Conservation (phyloP, 2,888 invertebrate species). For the Philaethria dido region DNA sequence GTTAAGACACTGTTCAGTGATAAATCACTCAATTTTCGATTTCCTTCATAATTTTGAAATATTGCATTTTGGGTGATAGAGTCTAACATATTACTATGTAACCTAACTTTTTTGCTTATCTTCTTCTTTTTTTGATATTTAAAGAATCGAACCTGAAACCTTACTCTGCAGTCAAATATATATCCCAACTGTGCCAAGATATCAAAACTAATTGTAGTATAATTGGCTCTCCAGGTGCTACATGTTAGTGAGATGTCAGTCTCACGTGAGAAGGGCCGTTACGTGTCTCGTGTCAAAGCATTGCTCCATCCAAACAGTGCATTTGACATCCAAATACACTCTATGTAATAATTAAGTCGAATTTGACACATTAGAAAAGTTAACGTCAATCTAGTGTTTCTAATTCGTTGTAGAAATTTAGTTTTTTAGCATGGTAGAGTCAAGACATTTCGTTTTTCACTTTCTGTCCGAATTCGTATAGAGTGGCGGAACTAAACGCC, state of each 20-base stretch:
- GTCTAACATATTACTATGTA: too few species aligned
- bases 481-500: too few species aligned
- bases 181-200: too few species aligned
- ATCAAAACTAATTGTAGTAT: neutral
- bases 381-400: neutral
- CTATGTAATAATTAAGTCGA: neutral
- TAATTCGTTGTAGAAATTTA: neutral
- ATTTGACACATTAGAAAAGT: neutral
- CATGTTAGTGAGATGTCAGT: neutral
- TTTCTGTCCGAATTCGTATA: too few species aligned
- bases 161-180: neutral
- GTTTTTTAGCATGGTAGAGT: too few species aligned
- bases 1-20: too few species aligned
- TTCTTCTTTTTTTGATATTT: too few species aligned
- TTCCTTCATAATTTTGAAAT: too few species aligned
- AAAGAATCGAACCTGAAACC: neutral
- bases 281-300: neutral
- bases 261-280: neutral
- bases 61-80: too few species aligned
- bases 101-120: too few species aligned
- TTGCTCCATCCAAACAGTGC: neutral
- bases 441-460: too few species aligned
- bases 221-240: slow-evolving; percentile 4
- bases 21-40: too few species aligned
- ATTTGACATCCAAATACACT: slow-evolving; percentile 2